A percentile compares a stretch with the other conserved stretches of the same genome.
Conservation (phyloP, 2,113 vertebrate species). For the Salminus brasiliensis region DNA sequence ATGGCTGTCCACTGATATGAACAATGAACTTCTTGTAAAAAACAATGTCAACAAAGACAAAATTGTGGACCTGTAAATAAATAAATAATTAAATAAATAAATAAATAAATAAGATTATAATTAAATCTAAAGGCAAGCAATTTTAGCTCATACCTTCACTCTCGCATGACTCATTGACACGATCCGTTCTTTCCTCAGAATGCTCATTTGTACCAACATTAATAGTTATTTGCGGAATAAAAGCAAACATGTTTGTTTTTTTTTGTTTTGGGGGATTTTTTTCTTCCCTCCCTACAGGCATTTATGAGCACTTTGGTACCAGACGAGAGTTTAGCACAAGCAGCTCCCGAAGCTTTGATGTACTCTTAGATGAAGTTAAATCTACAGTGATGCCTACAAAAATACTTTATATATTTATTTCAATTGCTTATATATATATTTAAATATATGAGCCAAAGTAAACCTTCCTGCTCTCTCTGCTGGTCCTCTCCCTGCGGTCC, state of each 20-base stretch:
- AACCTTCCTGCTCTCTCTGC: conserved; percentile 61
- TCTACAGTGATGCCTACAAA: conserved; percentile 75
- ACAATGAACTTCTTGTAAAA: not conserved
- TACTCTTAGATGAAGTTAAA: conserved; percentile 78
- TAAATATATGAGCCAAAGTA: conserved; percentile 58
- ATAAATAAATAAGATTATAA: not conserved
- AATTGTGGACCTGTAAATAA: not conserved
- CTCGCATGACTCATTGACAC: conserved; percentile 42
- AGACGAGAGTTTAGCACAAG: conserved; percentile 72
- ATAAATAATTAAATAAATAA: not conserved
- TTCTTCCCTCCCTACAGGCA: conserved; percentile 66
- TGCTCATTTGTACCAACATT: conserved; percentile 76
- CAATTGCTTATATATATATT: conserved; percentile 9
- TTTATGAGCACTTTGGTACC: conserved; percentile 80
- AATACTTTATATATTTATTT: conserved; percentile 62
- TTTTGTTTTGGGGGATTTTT: conserved; percentile 59
- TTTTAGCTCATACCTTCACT: not conserved
- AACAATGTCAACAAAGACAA: not conserved
- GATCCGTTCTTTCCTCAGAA: conserved; percentile 58
- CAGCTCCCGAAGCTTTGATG: conserved; percentile 78
- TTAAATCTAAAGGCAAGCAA: not conserved
- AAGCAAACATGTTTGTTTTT: conserved; percentile 80
- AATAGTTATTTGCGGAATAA: conserved; percentile 80
- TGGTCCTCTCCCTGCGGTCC: conserved; percentile 66
- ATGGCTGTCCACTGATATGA: not conserved